phyloP scores from a whole-genome alignment of 2,797 vertebrate species.

The Thamnophis elegans region DNA sequence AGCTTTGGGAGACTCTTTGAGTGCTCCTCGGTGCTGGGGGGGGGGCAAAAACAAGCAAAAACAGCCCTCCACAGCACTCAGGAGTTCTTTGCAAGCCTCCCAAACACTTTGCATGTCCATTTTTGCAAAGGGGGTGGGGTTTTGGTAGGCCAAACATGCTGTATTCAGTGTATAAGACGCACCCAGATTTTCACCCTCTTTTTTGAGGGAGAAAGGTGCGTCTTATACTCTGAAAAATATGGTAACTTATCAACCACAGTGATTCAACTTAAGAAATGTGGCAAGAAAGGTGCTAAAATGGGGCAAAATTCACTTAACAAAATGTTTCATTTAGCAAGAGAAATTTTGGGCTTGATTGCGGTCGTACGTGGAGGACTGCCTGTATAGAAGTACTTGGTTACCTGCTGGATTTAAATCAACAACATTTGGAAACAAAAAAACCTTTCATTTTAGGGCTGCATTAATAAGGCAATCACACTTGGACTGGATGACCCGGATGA shows the following conservation, averaged over 20 bases:
- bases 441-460: not conserved
- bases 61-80: too few relatives aligned
- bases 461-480: not conserved
- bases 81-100: too few relatives aligned
- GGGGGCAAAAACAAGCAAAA: too few relatives aligned
- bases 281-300: not conserved
- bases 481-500: not conserved
- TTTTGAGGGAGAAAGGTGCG: too few relatives aligned
- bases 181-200: too few relatives aligned
- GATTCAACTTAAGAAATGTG: not conserved
- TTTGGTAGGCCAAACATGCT: too few relatives aligned
- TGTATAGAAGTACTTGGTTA: not conserved
- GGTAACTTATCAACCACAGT: not conserved
- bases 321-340: not conserved
- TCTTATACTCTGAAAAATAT: too few relatives aligned
- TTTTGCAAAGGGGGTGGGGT: too few relatives aligned
- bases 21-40: too few relatives aligned
- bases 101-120: too few relatives aligned
- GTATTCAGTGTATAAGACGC: too few relatives aligned
- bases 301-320: not conserved
- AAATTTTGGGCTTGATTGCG: not conserved
- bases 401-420: not conserved
- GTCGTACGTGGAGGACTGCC: not conserved
- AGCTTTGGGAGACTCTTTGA: too few relatives aligned
- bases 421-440: not conserved